Base-by-base conservation (phyloP, 1,140 invertebrate species). In the Drosophila pachea region DNA sequence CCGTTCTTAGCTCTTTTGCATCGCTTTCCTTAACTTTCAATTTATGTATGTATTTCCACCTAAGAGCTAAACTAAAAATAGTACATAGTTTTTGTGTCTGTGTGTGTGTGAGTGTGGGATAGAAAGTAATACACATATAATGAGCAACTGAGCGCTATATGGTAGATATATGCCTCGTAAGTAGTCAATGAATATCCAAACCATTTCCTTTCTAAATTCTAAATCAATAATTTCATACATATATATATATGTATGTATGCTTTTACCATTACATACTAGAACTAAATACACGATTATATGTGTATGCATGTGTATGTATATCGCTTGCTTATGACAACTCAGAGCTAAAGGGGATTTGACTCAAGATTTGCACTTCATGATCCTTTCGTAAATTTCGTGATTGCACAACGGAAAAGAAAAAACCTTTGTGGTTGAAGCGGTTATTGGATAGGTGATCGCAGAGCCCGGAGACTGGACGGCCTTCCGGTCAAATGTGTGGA, bases 391-490 rank as follows among this genome's bases (percentile, higher is more conserved):
- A 36, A 50, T 56, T 54, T 36, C 22, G 22, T 38, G 45, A 0
- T 47, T n/a, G 14, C 48, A 38, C 12, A 68, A 70, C 38, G 48
- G 22, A 77, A 38, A 40, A 52, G 22, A 77, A 38, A 40, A 22
- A 42, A 64, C 91, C 92, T 42, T 14, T 14, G 12, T 43, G n/a
- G 40, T 14, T 43, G 40, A 43, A 43, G 40, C 14, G 6, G 14
- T 12, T 14, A 5, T 40, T 12, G 5, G 40, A 33, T 47, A 38
- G 60, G 36, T 36, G 40, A 6, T 36, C 22, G 14, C 22, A 8
- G 35, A 6, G n/a, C 47, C 36, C 43, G n/a, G 67, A 55, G 58
- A 92, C 91, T 92, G 92, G 91, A 92, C 36, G 91, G 92, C 92
- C 92, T n/a, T n/a, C n/a, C 89, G 88, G 90, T 64, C 83, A 73